These are phyloP conservation scores for Aphelocoma californica DNA, from an alignment of 2,797 vertebrate genomes.

Conservation along the genomic window DNA sequence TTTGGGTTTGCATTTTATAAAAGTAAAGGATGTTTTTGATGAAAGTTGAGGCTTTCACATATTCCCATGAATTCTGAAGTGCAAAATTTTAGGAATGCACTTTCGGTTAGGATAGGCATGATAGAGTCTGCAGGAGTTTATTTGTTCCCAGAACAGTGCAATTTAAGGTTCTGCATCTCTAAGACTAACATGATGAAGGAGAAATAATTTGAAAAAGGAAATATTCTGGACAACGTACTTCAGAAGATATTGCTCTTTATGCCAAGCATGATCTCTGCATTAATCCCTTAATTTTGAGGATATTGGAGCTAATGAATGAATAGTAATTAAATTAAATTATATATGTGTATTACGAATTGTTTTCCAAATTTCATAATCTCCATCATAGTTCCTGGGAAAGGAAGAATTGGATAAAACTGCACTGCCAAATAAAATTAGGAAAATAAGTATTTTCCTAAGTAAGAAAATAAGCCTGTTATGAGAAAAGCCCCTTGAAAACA, in stretches of 20 bases:
- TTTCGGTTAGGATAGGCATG: background rate
- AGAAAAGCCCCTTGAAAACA: background rate
- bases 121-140: background rate
- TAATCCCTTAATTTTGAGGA: background rate
- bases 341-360: background rate
- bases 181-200: background rate
- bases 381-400: background rate
- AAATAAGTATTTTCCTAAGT: background rate
- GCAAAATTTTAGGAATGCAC: background rate
- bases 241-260: background rate
- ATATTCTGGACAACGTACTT: background rate
- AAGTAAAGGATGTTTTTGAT: background rate
- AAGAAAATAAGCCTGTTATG: background rate
- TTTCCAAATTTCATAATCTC: background rate
- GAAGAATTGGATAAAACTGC: background rate
- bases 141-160: background rate
- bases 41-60: background rate
- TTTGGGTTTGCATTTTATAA: background rate
- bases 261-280: background rate
- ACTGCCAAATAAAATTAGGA: background rate
- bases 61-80: background rate
- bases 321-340: background rate
- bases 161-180: background rate
- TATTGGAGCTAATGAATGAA: background rate
- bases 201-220: background rate